These are phyloP conservation scores for Onychostruthus taczanowskii DNA, from an alignment of 2,113 vertebrate genomes.

Conservation along the genomic window DNA sequence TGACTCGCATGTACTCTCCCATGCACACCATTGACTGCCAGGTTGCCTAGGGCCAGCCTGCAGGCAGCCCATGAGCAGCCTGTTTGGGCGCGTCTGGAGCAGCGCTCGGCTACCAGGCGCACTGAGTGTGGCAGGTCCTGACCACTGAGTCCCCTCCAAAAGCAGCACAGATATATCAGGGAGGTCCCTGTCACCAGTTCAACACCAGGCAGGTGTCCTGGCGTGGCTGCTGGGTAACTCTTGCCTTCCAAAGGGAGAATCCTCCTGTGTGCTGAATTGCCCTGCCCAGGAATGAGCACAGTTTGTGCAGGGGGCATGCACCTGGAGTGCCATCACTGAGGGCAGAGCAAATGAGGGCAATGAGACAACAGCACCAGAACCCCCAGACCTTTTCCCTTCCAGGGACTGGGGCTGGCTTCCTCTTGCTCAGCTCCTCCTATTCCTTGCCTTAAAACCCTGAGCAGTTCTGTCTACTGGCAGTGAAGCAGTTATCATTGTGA, in stretches of 20 bases:
- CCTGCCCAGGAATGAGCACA: accelerated
- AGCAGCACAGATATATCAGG: neutral
- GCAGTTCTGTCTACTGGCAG: neutral
- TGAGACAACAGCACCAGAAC: neutral
- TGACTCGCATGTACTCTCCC: neutral
- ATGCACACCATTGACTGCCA: neutral
- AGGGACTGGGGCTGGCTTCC: neutral
- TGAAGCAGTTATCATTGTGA: neutral
- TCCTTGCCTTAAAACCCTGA: neutral
- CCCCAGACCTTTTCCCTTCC: accelerated
- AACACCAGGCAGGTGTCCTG: neutral
- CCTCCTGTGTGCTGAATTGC: accelerated
- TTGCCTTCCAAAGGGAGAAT: neutral
- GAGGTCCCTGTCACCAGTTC: neutral
- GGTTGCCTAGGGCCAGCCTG: slow-evolving; percentile 50
- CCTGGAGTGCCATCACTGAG: neutral
- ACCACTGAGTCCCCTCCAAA: neutral
- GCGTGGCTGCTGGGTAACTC: neutral
- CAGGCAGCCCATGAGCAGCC: slow-evolving; percentile 26
- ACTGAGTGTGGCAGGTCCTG: neutral
- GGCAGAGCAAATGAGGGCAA: neutral
- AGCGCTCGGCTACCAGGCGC: neutral
- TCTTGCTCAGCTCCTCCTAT: neutral
- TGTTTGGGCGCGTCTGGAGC: neutral
- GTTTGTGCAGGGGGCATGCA: accelerated